Evolutionary conservation across 2,888 invertebrate species (phyloP).

Genomic region (Cheilosia impressa): DNA sequence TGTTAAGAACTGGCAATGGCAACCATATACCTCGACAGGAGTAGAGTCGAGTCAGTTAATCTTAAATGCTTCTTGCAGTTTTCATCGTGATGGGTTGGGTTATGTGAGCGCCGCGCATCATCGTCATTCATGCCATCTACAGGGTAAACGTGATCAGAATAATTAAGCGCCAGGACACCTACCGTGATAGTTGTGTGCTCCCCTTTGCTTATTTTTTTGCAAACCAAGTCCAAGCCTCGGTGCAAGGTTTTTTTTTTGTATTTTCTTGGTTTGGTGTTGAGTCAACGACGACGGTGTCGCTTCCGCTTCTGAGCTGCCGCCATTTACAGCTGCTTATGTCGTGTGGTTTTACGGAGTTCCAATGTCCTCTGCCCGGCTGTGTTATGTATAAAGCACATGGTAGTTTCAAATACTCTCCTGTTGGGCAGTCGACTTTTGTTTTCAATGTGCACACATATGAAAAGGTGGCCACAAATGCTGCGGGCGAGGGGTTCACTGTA

Average conservation of each 20-base stretch:
- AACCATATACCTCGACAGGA: slow-evolving; percentile 7
- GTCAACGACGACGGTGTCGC: not conserved
- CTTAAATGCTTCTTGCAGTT: slow-evolving; percentile 55
- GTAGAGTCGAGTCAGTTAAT: slow-evolving; percentile 47
- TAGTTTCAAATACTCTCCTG: slow-evolving; percentile 2
- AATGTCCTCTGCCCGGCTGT: not conserved
- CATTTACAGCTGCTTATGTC: slow-evolving; percentile 43
- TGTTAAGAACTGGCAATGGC: slow-evolving; percentile 42
- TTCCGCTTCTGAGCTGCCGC: slow-evolving; percentile 3
- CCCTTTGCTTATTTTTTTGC: slow-evolving; percentile 2
- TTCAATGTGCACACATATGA: slow-evolving; percentile 27
- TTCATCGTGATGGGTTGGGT: slow-evolving; percentile 13
- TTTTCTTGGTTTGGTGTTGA: slow-evolving; percentile 7
- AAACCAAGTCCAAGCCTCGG: slow-evolving; percentile 1
- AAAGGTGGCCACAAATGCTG: slow-evolving; percentile 24
- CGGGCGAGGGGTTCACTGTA: slow-evolving; percentile 15
- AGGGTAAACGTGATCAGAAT: slow-evolving; percentile 52
- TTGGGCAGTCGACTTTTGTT: slow-evolving; percentile 24
- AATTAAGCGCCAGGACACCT: slow-evolving; percentile 52
- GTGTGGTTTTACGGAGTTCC: slow-evolving; percentile 31
- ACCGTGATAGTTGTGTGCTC: slow-evolving; percentile 33
- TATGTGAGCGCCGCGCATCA: slow-evolving; percentile 42
- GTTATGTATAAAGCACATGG: not conserved
- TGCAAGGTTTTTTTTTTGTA: slow-evolving; percentile 30
- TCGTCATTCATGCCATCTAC: slow-evolving; percentile 61